Evolutionary conservation across 2,113 vertebrate species (phyloP), one percentile per base, ranked within the genome.

Genomic region (Sciurus niger): DNA sequence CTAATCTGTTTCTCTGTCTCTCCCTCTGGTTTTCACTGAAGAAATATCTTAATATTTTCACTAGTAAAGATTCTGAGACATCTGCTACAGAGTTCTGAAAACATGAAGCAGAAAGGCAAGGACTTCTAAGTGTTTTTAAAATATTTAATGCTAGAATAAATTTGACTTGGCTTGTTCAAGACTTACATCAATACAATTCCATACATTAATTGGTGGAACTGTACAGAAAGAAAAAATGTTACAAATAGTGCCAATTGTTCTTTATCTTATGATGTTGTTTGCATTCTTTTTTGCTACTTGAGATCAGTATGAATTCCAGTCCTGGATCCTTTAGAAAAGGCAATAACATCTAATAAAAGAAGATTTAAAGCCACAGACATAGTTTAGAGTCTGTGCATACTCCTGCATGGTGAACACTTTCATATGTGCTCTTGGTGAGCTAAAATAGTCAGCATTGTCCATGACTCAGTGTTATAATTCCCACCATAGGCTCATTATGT

Each of bases 391-490:
- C 43, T 90, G 40, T 89, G 18, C 8, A 58, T 80, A 34, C 9
- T 96, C 63, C 83, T 95, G 43, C 65, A 46, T 67, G 65, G 24
- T 43, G 88, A 97, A 92, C 28, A 97, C 55, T 51, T 86, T 60
- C 82, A 78, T 84, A 97, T 63, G 80, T 95, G 94, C 72, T 90
- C n/a, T 94, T 94, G 67, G 68, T 80, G 94, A 96, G 60, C 22
- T 72, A 80, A 84, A 91, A 28, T 37, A 34, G 43, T 95, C 63
- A 92, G 70, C 7, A 30, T 53, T 70, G 22, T 24, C 46, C 34
- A 46, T 94, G 97, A 95, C 88, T 96, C 74, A 65, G 1, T 84
- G 51, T 80, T 48, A n/a, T n/a, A 37, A n/a, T 76, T 53, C 55
- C 65, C 40, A 73, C 16, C 60, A 90, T 25, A 96, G 48, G 82